Evolutionary conservation across 2,888 invertebrate species (phyloP), one percentile per base, ranked within the genome.

Genomic region (Bellardia pandia): DNA sequence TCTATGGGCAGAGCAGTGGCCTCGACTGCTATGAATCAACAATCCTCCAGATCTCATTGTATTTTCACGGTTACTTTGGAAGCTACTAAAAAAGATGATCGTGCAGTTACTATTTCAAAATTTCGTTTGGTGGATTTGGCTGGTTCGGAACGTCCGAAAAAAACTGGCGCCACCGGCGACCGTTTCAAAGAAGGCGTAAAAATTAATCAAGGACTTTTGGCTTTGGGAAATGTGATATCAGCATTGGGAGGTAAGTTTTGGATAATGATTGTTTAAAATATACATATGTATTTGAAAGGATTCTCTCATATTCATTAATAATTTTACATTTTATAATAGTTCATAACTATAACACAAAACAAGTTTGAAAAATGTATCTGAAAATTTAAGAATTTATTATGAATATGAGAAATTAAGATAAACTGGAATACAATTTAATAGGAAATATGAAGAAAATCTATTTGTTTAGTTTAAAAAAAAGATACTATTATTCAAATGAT

Each of bases 161-260:
- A 98, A 93, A 98, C 98, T 0, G 96, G 96, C 86, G 98, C 98
- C 0, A 96, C 96, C 1, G 98, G 98, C 0, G 97, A 97, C 86
- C 95, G 98, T 0, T 96, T 98, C 86, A 97, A 96, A 91, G 98
- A 98, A 93, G 98, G 98, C 0, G 96, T 98, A 0, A 97, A 98
- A 92, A 99, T 99, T 85, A 99, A 99, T 94, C 96, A 97, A 91
- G 98, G 98, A 0, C 94, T 99, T 0, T 94, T 98, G 23, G 98
- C 98, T 0, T 94, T 99, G 0, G 99, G 99, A 8, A 99, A 99
- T 93, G 99, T 99, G 0, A 99, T 99, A 85, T 98, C 98, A 0
- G 97, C 98, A 0, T 94, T 99, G 1, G 98, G 98, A 11, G 97
- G 97, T 91, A 95, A 90, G 91, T 90, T 42, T 74, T 13, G 11